A percentile compares a stretch with the other conserved stretches of the same genome.
Evolutionary conservation across 1,140 invertebrate species (phyloP).

Genomic region (Eueides isabella): DNA sequence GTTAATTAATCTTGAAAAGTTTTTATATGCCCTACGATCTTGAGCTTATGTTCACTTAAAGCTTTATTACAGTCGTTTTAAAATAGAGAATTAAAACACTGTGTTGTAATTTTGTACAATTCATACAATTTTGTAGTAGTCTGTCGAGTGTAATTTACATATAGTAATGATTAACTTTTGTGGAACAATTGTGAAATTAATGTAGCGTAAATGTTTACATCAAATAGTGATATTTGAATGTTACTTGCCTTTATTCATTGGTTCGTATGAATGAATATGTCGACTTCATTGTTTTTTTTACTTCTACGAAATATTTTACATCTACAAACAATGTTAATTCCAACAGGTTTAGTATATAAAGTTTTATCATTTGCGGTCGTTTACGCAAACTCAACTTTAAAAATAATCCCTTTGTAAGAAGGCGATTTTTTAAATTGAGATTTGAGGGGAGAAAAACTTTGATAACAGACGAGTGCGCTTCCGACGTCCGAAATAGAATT

Average conservation of each 20-base stretch:
- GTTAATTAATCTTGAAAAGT: constrained; percentile 34
- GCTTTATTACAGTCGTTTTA: not conserved
- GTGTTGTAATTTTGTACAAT: too few relatives aligned
- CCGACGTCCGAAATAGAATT: constrained; percentile 27
- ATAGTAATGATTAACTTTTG: not conserved
- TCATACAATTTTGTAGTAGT: not conserved
- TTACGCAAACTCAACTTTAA: constrained; percentile 53
- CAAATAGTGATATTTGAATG: too few relatives aligned
- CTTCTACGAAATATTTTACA: not conserved
- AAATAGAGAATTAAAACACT: not conserved
- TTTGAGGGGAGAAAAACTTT: constrained; percentile 56
- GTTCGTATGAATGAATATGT: too few relatives aligned
- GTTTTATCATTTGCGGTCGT: constrained; percentile 54
- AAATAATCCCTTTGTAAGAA: constrained; percentile 57
- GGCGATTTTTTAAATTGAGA: constrained; percentile 62
- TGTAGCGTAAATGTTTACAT: not conserved
- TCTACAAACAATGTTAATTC: constrained; percentile 48
- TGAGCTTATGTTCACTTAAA: not conserved
- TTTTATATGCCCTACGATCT: constrained; percentile 19
- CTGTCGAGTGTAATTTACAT: not conserved
- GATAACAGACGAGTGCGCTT: constrained; percentile 39
- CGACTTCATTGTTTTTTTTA: not conserved
- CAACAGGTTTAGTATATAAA: constrained; percentile 59
- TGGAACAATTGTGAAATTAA: too few relatives aligned
- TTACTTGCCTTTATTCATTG: too few relatives aligned